Base-by-base conservation (phyloP, 2,797 vertebrate genomes). In the Sphaeramia orbicularis region DNA sequence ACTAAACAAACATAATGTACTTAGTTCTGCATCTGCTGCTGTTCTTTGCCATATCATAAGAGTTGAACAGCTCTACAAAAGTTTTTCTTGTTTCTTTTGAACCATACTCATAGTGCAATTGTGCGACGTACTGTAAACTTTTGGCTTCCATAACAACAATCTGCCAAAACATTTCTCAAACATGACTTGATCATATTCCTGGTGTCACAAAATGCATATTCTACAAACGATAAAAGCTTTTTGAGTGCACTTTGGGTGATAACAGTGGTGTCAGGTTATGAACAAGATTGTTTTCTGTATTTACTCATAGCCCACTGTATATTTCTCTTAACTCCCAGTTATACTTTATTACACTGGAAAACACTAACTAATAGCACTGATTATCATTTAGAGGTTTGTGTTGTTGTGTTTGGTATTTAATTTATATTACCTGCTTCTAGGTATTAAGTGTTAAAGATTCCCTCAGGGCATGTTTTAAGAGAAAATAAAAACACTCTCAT, bases 1-100 rank as follows among this genome's bases (percentile, higher is more conserved):
- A 67, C 52, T 59, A 27, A 49, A 18, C 41, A 66, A 32, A 55
- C 7, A 38, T 10, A 38, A 30, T 19, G 14, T 53, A 37, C 64
- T 40, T 19, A 35, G 36, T 24, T 12, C 18, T 18, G 44, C 16
- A 18, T 16, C 18, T 42, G 30, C 60, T 30, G 32, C 61, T 3
- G 2, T 0, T 2, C 15, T 15, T 51, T 37, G 37, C 12, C 1
- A 27, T 36, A 38, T 27, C 44, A 19, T 47, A 35, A 32, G 30
- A 32, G 6, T 2, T 7, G 30, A 44, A 27, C 35, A 19, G 11
- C 12, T 52, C 14, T 56, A 13, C 12, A 11, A 37, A 44, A 2
- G 1, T 11, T 35, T 16, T 32, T 16, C 32, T 35, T 10, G 32
- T 2, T 35, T 35, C 7, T 1, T 1, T 10, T 35, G 7, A 35